Evolutionary conservation across 2,113 vertebrate genomes (phyloP).

Genomic region (Centropristis striata): DNA sequence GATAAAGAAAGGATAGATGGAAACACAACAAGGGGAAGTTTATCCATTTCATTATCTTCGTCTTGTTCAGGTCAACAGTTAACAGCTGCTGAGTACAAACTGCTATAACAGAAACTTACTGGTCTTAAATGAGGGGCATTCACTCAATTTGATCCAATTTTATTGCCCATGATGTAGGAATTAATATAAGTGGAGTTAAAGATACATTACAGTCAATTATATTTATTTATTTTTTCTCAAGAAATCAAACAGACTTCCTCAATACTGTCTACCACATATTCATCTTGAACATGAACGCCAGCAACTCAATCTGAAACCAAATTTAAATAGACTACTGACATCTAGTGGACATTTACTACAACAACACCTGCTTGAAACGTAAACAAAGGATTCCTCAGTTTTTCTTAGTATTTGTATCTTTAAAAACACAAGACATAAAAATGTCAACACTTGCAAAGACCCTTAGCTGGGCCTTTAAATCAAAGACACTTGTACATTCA

Average conservation of each 20-base stretch:
- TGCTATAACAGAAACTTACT: not conserved
- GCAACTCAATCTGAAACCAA: not conserved
- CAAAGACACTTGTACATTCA: slow-evolving; percentile 8
- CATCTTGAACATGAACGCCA: not conserved
- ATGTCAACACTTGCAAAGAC: slow-evolving; percentile 8
- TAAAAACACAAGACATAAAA: slow-evolving; percentile 13
- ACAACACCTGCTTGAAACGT: slow-evolving; percentile 5
- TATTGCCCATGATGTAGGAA: too few species aligned
- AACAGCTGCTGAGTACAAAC: slow-evolving; percentile 8
- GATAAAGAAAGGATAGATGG: slow-evolving; percentile 74
- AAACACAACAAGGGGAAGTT: slow-evolving; percentile 77
- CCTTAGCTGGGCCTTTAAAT: not conserved
- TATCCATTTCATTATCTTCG: slow-evolving; percentile 48
- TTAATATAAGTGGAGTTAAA: not conserved
- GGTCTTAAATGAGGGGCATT: not conserved
- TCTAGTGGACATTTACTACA: slow-evolving; percentile 57
- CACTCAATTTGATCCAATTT: not conserved
- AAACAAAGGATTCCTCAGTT: not conserved
- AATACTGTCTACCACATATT: not conserved
- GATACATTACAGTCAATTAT: not conserved
- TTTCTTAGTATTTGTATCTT: not conserved
- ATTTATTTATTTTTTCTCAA: not conserved
- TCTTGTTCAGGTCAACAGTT: not conserved
- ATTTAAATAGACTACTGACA: slow-evolving; percentile 42
- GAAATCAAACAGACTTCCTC: slow-evolving; percentile 5